phyloP scores from a whole-genome alignment of 2,113 vertebrate genomes.

The Mormyrus lacerda region DNA sequence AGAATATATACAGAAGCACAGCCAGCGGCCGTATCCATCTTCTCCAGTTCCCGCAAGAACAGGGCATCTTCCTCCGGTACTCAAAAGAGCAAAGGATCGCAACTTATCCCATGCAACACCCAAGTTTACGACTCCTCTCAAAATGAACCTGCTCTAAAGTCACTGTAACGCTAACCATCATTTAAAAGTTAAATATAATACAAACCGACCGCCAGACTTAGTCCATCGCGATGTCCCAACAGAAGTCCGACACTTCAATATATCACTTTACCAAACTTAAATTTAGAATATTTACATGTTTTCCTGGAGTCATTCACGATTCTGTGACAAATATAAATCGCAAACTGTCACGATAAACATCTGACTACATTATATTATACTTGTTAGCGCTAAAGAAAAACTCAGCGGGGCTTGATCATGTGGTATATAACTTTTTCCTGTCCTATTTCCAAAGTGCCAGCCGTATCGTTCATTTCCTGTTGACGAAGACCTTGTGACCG shows the following conservation, averaged over 20 bases:
- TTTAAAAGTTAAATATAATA: neutral
- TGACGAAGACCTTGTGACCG: neutral
- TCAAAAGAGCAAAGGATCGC: neutral
- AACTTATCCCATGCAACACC: neutral
- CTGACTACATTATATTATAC: neutral
- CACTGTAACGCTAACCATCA: neutral
- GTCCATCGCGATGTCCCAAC: neutral
- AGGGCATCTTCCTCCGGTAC: slow-evolving; percentile 68
- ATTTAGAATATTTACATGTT: neutral
- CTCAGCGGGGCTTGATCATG: neutral
- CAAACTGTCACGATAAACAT: neutral
- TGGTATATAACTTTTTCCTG: neutral
- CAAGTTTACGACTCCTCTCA: neutral
- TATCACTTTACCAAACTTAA: neutral
- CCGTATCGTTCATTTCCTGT: slow-evolving; percentile 25
- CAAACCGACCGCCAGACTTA: neutral
- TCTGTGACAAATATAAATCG: neutral
- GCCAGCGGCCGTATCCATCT: slow-evolving; percentile 89
- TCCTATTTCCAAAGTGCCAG: neutral
- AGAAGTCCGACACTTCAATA: neutral
- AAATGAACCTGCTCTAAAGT: neutral
- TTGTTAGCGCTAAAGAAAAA: neutral
- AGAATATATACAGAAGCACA: slow-evolving; percentile 73
- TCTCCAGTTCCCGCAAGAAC: slow-evolving; percentile 89
- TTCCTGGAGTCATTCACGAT: neutral